These are phyloP conservation scores for Nomia melanderi DNA, from an alignment of 1,140 invertebrate genomes.

Conservation along the genomic window DNA sequence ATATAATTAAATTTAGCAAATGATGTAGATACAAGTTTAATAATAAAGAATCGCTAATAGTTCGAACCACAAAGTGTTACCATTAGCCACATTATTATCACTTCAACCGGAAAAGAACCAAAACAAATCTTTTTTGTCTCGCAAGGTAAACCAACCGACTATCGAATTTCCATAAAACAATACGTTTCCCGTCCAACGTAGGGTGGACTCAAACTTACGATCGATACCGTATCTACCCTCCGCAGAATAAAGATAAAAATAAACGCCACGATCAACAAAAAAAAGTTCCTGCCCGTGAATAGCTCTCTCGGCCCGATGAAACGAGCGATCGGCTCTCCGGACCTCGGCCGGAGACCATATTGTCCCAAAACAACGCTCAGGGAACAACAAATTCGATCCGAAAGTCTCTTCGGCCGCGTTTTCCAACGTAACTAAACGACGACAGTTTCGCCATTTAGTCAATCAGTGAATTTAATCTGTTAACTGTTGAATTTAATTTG, in stretches of 20 bases:
- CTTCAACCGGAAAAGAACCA: too few species aligned
- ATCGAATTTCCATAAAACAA: constrained; percentile 8
- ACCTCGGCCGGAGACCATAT: not conserved
- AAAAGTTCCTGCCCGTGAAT: constrained; percentile 11
- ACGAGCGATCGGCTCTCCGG: not conserved
- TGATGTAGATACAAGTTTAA: too few species aligned
- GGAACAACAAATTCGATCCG: constrained; percentile 19
- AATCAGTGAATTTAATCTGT: too few species aligned
- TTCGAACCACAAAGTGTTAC: too few species aligned
- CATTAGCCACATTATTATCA: too few species aligned
- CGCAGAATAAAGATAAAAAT: constrained; percentile 7
- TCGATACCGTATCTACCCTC: not conserved
- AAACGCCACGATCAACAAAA: constrained; percentile 1
- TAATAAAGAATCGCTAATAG: too few species aligned
- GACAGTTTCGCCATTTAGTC: too few species aligned
- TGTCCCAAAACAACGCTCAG: constrained; percentile 11
- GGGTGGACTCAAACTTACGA: not conserved
- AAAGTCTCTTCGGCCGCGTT: not conserved
- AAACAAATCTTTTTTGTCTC: not conserved
- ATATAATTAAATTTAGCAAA: too few species aligned
- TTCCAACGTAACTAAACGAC: constrained; percentile 11
- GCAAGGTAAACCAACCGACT: not conserved
- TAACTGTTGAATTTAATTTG: too few species aligned
- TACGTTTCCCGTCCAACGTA: not conserved
- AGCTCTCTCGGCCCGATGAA: constrained; percentile 2